Evolutionary conservation across 2,888 invertebrate species (phyloP).

Genomic region (Sphaerophoria rueppellii): DNA sequence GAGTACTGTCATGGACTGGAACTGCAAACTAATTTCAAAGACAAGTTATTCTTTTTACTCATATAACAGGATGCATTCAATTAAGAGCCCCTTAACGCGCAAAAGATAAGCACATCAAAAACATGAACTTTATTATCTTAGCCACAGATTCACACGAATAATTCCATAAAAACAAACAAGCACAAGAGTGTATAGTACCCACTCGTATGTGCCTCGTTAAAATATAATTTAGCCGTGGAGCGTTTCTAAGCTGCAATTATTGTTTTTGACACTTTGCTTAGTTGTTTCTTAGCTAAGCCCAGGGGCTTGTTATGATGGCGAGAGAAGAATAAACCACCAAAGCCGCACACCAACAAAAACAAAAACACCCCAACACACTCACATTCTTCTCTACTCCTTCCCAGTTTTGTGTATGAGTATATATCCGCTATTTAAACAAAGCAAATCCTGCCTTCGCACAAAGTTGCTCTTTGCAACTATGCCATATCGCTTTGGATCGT

Average conservation of each 20-base stretch:
- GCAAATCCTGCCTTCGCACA: slow-evolving; percentile 10
- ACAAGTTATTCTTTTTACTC: too few species aligned
- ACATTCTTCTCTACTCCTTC: not conserved
- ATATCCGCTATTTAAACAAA: not conserved
- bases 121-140: not conserved
- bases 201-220: not conserved
- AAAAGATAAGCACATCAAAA: not conserved
- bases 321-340: slow-evolving; percentile 25
- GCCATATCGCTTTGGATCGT: not conserved
- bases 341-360: slow-evolving; percentile 7
- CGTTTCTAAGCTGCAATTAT: slow-evolving; percentile 21
- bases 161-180: slow-evolving; percentile 12
- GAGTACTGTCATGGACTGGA: too few species aligned
- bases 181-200: too few species aligned
- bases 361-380: slow-evolving; percentile 12
- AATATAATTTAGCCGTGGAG: not conserved
- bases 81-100: not conserved
- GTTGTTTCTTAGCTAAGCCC: slow-evolving; percentile 30
- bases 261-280: slow-evolving; percentile 38
- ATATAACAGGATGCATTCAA: not conserved
- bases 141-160: not conserved
- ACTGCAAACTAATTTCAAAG: too few species aligned
- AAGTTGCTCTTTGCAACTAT: slow-evolving; percentile 4
- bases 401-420: not conserved
- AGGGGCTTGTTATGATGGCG: slow-evolving; percentile 7